Evolutionary conservation across 2,888 invertebrate genomes (phyloP).

Genomic region (Luffia ferchaultella): DNA sequence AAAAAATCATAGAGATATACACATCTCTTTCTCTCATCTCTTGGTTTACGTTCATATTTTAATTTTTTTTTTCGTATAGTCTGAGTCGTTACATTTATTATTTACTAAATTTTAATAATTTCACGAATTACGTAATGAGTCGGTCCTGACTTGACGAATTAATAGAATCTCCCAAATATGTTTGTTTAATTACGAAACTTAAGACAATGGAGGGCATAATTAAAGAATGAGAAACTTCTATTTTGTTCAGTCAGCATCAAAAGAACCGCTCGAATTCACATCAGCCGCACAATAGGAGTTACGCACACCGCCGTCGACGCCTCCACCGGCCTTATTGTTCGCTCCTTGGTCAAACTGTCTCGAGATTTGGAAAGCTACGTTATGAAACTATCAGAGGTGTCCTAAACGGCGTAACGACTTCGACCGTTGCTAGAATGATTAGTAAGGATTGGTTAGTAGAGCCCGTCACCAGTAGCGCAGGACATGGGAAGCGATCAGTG

Average conservation of each 20-base stretch:
- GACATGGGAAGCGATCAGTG: no score
- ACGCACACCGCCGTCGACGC: constrained; percentile 3
- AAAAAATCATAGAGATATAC: no score
- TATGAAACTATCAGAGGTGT: constrained; percentile 1
- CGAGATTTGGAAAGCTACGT: constrained; percentile 7
- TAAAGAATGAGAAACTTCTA: constrained; percentile 55
- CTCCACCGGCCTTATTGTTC: constrained; percentile 7
- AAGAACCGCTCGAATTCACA: constrained; percentile 38
- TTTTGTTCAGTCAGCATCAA: constrained; percentile 43
- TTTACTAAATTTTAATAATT: no score
- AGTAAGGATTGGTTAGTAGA: no score
- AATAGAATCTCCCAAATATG: constrained; percentile 47
- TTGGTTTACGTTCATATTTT: no score
- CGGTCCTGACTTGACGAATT: constrained; percentile 27
- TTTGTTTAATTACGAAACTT: constrained; percentile 40
- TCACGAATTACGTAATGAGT: neutral
- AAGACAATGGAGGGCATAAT: constrained; percentile 53
- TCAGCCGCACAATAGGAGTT: constrained; percentile 26
- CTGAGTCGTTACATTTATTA: no score
- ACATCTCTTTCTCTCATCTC: no score
- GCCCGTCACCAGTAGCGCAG: neutral
- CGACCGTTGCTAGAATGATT: no score
- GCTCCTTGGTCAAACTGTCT: constrained; percentile 2
- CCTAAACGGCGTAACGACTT: neutral
- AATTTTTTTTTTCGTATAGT: no score